Conservation (phyloP, 2,888 invertebrate genomes). For the Plusia festucae region DNA sequence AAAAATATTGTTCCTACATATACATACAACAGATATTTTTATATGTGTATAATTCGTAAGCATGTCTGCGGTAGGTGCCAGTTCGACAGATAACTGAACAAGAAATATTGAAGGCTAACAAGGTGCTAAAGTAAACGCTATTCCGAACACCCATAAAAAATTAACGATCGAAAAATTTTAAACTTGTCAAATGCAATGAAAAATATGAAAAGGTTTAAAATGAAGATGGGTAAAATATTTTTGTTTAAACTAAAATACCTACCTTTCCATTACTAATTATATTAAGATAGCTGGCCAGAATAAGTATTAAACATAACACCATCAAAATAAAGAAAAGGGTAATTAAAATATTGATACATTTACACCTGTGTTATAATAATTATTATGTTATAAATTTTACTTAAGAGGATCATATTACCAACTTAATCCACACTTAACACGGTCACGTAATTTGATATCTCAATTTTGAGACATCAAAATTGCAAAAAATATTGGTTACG, state of each 20-base stretch:
- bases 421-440: slow-evolving; percentile 11
- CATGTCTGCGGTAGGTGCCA: slow-evolving; percentile 80
- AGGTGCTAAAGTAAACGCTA: slow-evolving; percentile 84
- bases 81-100: slow-evolving; percentile 69
- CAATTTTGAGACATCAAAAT: slow-evolving; percentile 12
- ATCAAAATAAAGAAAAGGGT: slow-evolving; percentile 10
- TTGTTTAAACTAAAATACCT: slow-evolving; percentile 25
- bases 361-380: slow-evolving; percentile 10
- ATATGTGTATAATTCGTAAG: slow-evolving; percentile 54
- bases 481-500: slow-evolving; percentile 22
- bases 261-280: slow-evolving; percentile 13
- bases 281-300: neutral
- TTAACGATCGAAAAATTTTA: slow-evolving; percentile 71
- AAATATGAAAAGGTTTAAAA: slow-evolving; percentile 51
- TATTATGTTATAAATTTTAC: slow-evolving; percentile 7
- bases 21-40: slow-evolving; percentile 20
- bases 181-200: slow-evolving; percentile 69
- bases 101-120: slow-evolving; percentile 81
- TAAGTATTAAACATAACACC: slow-evolving; percentile 8
- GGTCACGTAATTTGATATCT: slow-evolving; percentile 36
- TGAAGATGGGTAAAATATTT: slow-evolving; percentile 38
- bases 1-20: neutral
- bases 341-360: slow-evolving; percentile 20
- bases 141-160: slow-evolving; percentile 79
- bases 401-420: slow-evolving; percentile 30